Evolutionary conservation across 2,797 vertebrate species (phyloP).

Genomic region (Semotilus atromaculatus): DNA sequence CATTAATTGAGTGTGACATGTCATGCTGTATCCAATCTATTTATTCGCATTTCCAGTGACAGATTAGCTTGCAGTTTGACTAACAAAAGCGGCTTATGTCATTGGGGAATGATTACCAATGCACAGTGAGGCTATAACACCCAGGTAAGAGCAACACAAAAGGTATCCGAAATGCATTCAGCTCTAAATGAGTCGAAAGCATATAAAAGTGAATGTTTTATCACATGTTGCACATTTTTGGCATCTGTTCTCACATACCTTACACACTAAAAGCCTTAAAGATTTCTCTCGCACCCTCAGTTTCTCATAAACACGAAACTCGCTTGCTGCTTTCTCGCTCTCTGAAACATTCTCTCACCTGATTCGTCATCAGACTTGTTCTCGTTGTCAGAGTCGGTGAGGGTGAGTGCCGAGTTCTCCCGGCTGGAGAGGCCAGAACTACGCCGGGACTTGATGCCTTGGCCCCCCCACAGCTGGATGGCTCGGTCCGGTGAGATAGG

Average conservation of each 20-base stretch:
- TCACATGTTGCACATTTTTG: constrained; percentile 46
- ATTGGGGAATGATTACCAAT: not conserved
- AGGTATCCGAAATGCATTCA: constrained; percentile 37
- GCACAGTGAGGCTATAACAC: not conserved
- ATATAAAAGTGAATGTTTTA: constrained; percentile 29
- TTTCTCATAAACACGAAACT: not conserved
- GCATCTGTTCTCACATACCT: constrained; percentile 26
- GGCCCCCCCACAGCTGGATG: constrained; percentile 84
- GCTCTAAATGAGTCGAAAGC: constrained; percentile 28
- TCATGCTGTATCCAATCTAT: not conserved
- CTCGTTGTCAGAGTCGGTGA: constrained; percentile 90
- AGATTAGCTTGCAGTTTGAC: not conserved
- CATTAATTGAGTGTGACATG: constrained; percentile 11
- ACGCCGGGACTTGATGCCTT: constrained; percentile 83
- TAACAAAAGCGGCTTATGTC: not conserved
- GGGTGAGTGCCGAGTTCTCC: constrained; percentile 88
- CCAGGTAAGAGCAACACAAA: constrained; percentile 18
- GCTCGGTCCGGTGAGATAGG: constrained; percentile 86
- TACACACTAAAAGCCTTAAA: constrained; percentile 12
- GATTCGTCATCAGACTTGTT: constrained; percentile 89
- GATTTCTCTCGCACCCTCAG: constrained; percentile 39
- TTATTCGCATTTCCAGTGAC: not conserved
- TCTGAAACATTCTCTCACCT: constrained; percentile 72
- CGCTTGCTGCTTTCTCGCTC: constrained; percentile 5
- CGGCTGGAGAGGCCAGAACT: constrained; percentile 88